These are phyloP conservation scores for Gobiocypris rarus DNA, from an alignment of 2,113 vertebrate genomes.

Conservation along the genomic window DNA sequence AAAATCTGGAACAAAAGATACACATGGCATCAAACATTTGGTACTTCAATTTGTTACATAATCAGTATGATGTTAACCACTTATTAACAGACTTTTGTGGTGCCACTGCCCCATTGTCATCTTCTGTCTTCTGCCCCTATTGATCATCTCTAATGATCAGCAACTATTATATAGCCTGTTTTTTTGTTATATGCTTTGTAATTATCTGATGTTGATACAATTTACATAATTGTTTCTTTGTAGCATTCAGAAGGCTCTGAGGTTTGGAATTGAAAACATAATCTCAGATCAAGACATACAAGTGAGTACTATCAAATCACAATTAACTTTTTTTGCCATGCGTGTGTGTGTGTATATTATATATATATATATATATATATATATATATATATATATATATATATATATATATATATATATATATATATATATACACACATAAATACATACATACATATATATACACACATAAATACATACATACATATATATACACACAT, in stretches of 20 bases:
- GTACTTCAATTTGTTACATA: neutral
- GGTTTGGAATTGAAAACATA: neutral
- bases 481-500: too few relatives aligned
- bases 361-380: too few relatives aligned
- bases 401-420: too few relatives aligned
- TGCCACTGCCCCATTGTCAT: too few relatives aligned
- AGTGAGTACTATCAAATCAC: neutral
- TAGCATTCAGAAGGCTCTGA: neutral
- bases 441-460: too few relatives aligned
- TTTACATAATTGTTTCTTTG: neutral
- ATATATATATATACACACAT: too few relatives aligned
- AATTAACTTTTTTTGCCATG: neutral
- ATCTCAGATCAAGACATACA: neutral
- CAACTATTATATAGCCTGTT: neutral
- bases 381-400: too few relatives aligned
- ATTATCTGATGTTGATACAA: neutral
- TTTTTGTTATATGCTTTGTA: neutral
- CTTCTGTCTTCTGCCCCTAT: too few relatives aligned
- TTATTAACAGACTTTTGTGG: too few relatives aligned
- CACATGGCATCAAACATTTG: neutral
- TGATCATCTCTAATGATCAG: too few relatives aligned
- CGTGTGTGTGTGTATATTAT: too few relatives aligned
- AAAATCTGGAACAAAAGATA: neutral
- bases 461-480: too few relatives aligned
- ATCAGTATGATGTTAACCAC: neutral